Conservation (phyloP, 2,797 vertebrate species). For the Spinus olivaceus region DNA sequence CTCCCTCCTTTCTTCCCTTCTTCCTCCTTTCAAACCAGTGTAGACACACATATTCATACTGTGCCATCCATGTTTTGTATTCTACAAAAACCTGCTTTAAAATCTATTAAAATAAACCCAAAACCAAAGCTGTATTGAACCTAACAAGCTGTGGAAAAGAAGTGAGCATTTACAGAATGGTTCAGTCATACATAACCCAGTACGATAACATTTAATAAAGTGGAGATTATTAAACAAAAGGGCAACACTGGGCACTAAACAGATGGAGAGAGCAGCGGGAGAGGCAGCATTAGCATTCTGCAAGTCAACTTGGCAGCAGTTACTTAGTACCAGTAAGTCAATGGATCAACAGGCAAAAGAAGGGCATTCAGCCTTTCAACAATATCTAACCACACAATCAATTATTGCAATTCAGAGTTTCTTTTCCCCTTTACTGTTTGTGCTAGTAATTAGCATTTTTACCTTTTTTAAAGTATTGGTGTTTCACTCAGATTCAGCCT, state of each 20-base stretch:
- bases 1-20: too few relatives aligned
- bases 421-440: background rate
- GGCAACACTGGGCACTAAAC: conserved; percentile 47
- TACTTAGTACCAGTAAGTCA: conserved; percentile 59
- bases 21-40: background rate
- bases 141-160: conserved; percentile 7
- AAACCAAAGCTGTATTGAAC: background rate
- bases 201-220: conserved; percentile 23
- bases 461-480: background rate
- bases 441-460: background rate
- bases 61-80: background rate
- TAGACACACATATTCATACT: background rate
- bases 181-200: conserved; percentile 24
- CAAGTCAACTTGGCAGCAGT: conserved; percentile 50
- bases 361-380: conserved; percentile 27
- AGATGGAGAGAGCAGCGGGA: conserved; percentile 67
- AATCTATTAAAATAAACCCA: background rate
- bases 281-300: conserved; percentile 55
- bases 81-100: background rate
- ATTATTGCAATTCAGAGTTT: background rate
- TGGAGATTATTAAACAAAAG: conserved; percentile 47
- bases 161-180: background rate
- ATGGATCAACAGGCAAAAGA: conserved; percentile 60
- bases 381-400: background rate
- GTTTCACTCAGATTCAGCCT: background rate